These are phyloP conservation scores for Pseudorasbora parva DNA, from an alignment of 2,113 vertebrate genomes.

Conservation along the genomic window DNA sequence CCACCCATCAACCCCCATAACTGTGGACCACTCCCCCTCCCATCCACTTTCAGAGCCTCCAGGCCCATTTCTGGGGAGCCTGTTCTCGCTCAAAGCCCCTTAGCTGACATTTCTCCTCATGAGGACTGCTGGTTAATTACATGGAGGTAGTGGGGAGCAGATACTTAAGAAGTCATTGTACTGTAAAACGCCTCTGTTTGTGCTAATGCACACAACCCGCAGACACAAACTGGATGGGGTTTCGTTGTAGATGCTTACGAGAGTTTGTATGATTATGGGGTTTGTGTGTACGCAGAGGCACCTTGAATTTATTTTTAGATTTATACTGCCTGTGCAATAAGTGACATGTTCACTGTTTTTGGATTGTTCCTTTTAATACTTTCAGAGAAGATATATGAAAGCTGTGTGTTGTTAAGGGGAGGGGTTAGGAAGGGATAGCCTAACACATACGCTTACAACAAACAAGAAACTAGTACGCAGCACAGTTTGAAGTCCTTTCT, in stretches of 20 bases:
- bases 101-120: not conserved
- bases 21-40: constrained; percentile 11
- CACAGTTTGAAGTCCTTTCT: constrained; percentile 23
- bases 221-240: constrained; percentile 54
- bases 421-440: not conserved
- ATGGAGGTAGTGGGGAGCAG: constrained; percentile 16
- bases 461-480: not conserved
- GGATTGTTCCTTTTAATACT: constrained; percentile 12
- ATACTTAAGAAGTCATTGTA: constrained; percentile 61
- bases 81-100: not conserved
- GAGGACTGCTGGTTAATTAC: not conserved
- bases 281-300: constrained; percentile 25
- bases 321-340: constrained; percentile 59
- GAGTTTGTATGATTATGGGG: constrained; percentile 27
- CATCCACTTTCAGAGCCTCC: constrained; percentile 14
- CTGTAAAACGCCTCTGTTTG: constrained; percentile 69
- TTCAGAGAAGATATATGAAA: constrained; percentile 28
- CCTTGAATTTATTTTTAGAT: constrained; percentile 49
- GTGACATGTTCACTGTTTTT: constrained; percentile 53
- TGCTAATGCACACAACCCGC: constrained; percentile 51
- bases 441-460: constrained; percentile 14
- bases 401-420: not conserved
- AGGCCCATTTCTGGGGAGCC: not conserved
- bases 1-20: constrained; percentile 38
- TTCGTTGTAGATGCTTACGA: constrained; percentile 61